A percentile compares a stretch with the other conserved stretches of the same genome.
Evolutionary conservation across 2,113 vertebrate species (phyloP).

Genomic region (Rattus rattus): DNA sequence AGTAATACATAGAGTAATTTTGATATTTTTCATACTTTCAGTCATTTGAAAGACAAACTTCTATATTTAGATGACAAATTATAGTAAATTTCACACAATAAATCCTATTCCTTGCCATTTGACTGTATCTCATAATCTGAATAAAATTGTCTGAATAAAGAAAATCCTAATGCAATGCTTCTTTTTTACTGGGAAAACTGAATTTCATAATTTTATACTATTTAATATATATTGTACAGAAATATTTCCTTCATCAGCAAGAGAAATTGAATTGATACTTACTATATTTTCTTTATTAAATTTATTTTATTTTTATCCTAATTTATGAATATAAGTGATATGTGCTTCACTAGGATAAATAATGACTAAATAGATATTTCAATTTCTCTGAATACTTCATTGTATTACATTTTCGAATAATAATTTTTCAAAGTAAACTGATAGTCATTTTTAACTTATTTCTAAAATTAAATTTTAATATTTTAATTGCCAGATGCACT

Average conservation of each 20-base stretch:
- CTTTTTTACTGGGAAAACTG: neutral
- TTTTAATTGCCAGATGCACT: neutral
- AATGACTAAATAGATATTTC: constrained; percentile 34
- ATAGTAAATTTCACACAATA: constrained; percentile 40
- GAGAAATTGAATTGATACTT: neutral
- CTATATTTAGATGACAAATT: constrained; percentile 48
- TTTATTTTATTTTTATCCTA: constrained; percentile 33
- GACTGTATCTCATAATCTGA: constrained; percentile 10
- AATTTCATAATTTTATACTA: constrained; percentile 31
- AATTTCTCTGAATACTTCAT: constrained; percentile 13
- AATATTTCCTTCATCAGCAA: neutral
- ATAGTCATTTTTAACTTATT: constrained; percentile 26
- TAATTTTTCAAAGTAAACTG: neutral
- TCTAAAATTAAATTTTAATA: constrained; percentile 36
- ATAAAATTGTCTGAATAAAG: constrained; percentile 25
- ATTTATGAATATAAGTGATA: constrained; percentile 45
- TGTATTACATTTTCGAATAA: neutral
- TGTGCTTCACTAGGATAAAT: neutral
- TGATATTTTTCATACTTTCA: constrained; percentile 54
- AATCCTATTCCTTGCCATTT: constrained; percentile 56
- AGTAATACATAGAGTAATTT: constrained; percentile 48
- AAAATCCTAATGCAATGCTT: constrained; percentile 27
- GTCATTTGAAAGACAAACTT: neutral
- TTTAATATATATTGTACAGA: neutral
- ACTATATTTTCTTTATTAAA: neutral